Evolutionary conservation across 2,888 invertebrate species (phyloP).

Genomic region (Baronia brevicornis): DNA sequence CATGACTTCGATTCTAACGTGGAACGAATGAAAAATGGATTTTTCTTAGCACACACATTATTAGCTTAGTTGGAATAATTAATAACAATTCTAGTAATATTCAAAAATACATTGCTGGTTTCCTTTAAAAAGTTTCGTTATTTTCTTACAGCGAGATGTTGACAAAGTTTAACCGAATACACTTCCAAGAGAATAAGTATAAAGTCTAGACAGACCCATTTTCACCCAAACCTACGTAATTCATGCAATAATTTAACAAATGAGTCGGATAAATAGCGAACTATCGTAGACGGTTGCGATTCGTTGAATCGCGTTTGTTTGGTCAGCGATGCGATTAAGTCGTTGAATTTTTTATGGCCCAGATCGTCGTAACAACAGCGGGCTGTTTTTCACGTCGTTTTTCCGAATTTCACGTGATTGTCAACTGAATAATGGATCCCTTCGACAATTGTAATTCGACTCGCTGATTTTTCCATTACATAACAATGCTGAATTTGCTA

Average conservation of each 20-base stretch:
- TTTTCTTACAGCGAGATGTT: neutral
- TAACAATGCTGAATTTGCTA: conserved; percentile 46
- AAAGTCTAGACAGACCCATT: conserved; percentile 16
- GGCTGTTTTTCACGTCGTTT: conserved; percentile 64
- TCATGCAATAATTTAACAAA: conserved; percentile 32
- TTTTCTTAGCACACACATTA: too few relatives aligned
- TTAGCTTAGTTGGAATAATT: too few relatives aligned
- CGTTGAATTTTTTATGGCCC: conserved; percentile 58
- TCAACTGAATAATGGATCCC: conserved; percentile 61
- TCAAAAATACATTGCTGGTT: too few relatives aligned
- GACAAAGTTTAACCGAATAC: conserved; percentile 8
- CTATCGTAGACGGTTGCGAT: conserved; percentile 48
- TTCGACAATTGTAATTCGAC: conserved; percentile 48
- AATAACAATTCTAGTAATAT: too few relatives aligned
- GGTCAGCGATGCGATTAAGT: conserved; percentile 58
- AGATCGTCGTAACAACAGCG: conserved; percentile 61
- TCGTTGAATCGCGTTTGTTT: conserved; percentile 51
- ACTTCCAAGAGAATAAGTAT: conserved; percentile 9
- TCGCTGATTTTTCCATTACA: conserved; percentile 68
- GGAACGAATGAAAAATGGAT: too few relatives aligned
- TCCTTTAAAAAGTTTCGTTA: conserved; percentile 1
- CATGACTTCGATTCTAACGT: too few relatives aligned
- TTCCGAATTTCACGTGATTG: conserved; percentile 67
- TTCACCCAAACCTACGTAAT: conserved; percentile 13
- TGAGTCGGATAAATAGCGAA: conserved; percentile 35